phyloP scores from a whole-genome alignment of 1,140 invertebrate genomes.

The Cydia pomonella region DNA sequence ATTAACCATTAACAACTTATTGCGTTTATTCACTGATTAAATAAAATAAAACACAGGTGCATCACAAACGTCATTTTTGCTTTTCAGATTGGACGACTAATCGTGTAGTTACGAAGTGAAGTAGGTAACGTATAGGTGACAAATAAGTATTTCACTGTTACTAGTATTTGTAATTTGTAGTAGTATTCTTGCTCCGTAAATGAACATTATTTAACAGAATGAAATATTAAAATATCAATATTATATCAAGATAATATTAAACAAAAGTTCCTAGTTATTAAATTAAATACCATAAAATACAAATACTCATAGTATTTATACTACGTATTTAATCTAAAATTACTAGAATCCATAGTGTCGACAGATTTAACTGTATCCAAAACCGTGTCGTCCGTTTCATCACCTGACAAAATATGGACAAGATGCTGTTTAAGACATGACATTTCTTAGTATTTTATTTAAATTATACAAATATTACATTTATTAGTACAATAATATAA shows the following conservation, averaged over 20 bases:
- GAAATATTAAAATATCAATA: no score
- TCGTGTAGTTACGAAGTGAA: constrained; percentile 6
- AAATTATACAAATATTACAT: no score
- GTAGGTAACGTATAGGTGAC: not conserved
- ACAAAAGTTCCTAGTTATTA: not conserved
- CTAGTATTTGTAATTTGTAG: not conserved
- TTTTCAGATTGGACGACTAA: constrained; percentile 33
- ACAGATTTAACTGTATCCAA: not conserved
- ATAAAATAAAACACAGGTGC: constrained; percentile 33
- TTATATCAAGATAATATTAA: not conserved
- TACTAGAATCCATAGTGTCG: not conserved
- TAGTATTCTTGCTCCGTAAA: no score
- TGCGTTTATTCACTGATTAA: constrained; percentile 32
- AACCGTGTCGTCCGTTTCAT: no score
- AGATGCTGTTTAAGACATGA: no score
- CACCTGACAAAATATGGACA: no score
- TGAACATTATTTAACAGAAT: no score
- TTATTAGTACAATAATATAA: no score
- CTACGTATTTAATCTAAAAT: not conserved
- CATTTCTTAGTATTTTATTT: no score
- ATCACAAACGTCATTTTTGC: constrained; percentile 28
- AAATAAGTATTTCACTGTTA: not conserved
- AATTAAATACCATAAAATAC: not conserved
- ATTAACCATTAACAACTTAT: constrained; percentile 11
- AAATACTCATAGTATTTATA: not conserved